phyloP scores from a whole-genome alignment of 2,113 vertebrate genomes.

The Sturnira hondurensis region DNA sequence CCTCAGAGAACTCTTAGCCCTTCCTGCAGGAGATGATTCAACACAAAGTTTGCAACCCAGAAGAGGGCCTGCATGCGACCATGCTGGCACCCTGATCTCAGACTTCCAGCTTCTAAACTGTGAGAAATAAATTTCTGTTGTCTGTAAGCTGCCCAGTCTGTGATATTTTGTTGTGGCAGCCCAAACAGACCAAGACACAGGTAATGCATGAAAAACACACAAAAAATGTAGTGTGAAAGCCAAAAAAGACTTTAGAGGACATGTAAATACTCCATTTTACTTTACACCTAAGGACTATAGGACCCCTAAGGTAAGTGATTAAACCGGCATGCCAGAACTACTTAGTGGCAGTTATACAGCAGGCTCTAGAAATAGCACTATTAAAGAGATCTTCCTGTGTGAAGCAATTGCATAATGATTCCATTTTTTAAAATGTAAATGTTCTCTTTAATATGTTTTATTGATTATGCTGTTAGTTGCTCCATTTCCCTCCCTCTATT shows the following conservation, averaged over 20 bases:
- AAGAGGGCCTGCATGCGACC: neutral
- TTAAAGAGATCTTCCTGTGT: neutral
- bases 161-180: neutral
- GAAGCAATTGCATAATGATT: neutral
- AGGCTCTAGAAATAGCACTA: neutral
- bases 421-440: neutral
- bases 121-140: neutral
- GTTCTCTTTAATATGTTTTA: neutral
- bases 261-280: neutral
- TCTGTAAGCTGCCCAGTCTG: neutral
- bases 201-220: neutral
- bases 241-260: neutral
- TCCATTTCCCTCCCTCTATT: too few relatives aligned
- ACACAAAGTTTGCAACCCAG: neutral
- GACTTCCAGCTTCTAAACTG: neutral
- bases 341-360: neutral
- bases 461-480: too few relatives aligned
- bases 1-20: neutral
- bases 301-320: neutral
- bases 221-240: neutral
- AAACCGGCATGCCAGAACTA: neutral
- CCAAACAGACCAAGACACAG: neutral
- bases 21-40: neutral
- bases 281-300: neutral
- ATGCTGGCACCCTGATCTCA: neutral